Evolutionary conservation across 2,888 invertebrate genomes (phyloP).

Genomic region (Nasonovia ribisnigri): DNA sequence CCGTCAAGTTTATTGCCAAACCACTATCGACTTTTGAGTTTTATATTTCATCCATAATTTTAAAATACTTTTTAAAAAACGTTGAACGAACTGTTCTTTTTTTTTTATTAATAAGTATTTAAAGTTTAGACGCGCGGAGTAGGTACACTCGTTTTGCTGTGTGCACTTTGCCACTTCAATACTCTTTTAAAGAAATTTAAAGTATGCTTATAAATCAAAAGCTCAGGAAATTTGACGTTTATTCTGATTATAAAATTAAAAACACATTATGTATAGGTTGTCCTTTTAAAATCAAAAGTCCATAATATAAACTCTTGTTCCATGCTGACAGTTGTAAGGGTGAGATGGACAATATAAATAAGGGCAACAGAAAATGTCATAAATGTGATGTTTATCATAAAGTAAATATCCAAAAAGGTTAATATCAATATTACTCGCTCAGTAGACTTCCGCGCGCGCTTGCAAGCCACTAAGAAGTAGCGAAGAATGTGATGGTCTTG

Average conservation of each 20-base stretch:
- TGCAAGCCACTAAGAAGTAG: too few relatives aligned
- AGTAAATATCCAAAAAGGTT: not conserved
- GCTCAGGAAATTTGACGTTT: not conserved
- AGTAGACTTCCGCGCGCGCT: too few relatives aligned
- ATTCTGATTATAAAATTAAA: not conserved
- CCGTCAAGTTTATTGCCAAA: not conserved
- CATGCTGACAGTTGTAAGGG: not conserved
- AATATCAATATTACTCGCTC: not conserved
- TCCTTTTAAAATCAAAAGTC: not conserved
- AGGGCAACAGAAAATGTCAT: not conserved
- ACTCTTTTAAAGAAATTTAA: not conserved
- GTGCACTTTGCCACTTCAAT: not conserved
- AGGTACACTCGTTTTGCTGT: not conserved
- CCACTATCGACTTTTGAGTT: not conserved
- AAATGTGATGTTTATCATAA: not conserved
- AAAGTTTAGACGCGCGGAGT: not conserved
- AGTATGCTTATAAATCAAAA: not conserved
- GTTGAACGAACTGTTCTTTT: not conserved
- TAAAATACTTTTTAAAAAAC: not conserved
- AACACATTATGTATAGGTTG: not conserved
- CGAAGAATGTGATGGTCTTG: not conserved
- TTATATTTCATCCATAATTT: not conserved
- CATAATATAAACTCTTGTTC: not conserved
- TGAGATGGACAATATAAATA: not conserved
- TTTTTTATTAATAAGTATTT: not conserved